Evolutionary conservation across 2,113 vertebrate species (phyloP).

Genomic region (Plestiodon gilberti): DNA sequence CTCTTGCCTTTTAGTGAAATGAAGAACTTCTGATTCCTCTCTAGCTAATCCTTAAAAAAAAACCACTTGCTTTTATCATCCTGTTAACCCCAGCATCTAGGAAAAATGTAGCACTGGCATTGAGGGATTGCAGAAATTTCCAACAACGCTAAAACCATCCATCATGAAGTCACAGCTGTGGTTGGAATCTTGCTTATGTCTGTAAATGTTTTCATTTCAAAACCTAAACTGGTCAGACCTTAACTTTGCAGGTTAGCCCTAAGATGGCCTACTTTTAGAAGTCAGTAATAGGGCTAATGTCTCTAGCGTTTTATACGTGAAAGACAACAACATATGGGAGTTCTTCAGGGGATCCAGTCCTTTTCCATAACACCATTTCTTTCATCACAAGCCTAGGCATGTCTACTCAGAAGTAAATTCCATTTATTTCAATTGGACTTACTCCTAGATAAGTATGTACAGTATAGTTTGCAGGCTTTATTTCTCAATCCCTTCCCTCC

Average conservation of each 20-base stretch:
- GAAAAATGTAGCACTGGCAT: not conserved
- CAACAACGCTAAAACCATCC: not conserved
- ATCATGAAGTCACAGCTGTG: constrained; percentile 12
- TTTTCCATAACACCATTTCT: not conserved
- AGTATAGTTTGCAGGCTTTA: too few species aligned
- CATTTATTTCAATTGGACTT: too few species aligned
- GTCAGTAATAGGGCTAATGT: not conserved
- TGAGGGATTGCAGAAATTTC: constrained; percentile 26
- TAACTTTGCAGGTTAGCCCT: not conserved
- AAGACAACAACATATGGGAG: not conserved
- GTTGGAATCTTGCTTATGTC: not conserved
- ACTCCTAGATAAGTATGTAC: too few species aligned
- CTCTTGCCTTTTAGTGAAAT: constrained; percentile 15
- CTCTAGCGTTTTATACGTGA: not conserved
- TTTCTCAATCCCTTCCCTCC: too few species aligned
- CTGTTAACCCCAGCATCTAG: constrained; percentile 1
- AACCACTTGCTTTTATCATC: not conserved
- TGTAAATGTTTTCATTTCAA: not conserved
- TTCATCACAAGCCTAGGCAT: not conserved
- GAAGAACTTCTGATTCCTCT: not conserved
- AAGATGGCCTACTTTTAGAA: not conserved
- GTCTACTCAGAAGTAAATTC: too few species aligned
- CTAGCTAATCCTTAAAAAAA: not conserved
- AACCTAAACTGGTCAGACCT: constrained; percentile 9
- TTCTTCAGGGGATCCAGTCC: not conserved